Evolutionary conservation across 1,140 invertebrate species (phyloP).

Genomic region (Drosophila murphyi): DNA sequence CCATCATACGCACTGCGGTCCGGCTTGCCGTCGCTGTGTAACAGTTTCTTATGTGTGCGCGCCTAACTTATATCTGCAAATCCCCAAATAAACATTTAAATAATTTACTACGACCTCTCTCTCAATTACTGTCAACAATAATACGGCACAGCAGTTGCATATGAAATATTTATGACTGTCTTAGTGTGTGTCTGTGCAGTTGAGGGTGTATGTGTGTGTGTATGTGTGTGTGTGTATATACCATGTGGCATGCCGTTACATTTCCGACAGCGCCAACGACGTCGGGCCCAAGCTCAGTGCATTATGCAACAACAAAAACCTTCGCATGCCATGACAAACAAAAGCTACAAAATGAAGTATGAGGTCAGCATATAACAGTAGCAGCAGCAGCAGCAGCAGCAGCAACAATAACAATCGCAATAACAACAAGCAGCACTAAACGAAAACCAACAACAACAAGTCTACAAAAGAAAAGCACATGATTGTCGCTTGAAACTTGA

Average conservation of each 20-base stretch:
- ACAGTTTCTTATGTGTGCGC: constrained; percentile 23
- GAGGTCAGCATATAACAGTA: constrained; percentile 64
- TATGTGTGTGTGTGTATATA: constrained; percentile 23
- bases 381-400: constrained; percentile 33
- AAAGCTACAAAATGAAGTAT: constrained; percentile 82
- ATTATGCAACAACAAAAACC: constrained; percentile 61
- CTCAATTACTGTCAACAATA: constrained; percentile 72
- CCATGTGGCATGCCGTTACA: constrained; percentile 64
- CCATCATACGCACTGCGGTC: constrained; percentile 60
- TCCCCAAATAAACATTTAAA: constrained; percentile 68
- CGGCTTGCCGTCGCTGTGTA: background rate
- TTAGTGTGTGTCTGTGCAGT: constrained; percentile 23
- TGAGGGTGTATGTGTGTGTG: background rate
- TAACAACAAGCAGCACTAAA: constrained; percentile 7
- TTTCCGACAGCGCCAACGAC: constrained; percentile 63
- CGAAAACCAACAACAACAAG: constrained; percentile 1
- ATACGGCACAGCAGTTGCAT: constrained; percentile 58
- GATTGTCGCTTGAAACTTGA: constrained; percentile 82
- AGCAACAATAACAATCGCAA: constrained; percentile 22
- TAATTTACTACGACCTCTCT: constrained; percentile 61
- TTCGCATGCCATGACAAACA: constrained; percentile 69
- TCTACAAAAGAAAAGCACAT: constrained; percentile 74
- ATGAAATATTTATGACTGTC: constrained; percentile 52
- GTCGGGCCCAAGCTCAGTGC: constrained; percentile 50
- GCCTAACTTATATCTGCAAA: constrained; percentile 38